phyloP scores from a whole-genome alignment of 2,888 invertebrate species.

The Drosophila helvetica region DNA sequence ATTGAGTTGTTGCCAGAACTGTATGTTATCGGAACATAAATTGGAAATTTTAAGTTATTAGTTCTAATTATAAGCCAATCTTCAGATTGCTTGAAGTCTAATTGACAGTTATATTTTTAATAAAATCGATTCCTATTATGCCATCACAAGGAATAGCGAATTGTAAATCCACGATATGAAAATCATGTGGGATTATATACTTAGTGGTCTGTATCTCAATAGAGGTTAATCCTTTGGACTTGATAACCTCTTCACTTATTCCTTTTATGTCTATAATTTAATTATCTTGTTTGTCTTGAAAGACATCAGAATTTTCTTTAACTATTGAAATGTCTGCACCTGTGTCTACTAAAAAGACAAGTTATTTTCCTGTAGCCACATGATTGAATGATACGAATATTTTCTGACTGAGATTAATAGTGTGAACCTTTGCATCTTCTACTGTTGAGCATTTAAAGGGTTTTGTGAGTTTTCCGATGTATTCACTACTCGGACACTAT shows the following conservation, averaged over 20 bases:
- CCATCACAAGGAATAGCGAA: too few relatives aligned
- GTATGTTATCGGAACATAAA: too few relatives aligned
- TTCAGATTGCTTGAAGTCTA: neutral
- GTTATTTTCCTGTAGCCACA: constrained; percentile 1
- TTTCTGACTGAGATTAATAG: constrained; percentile 11
- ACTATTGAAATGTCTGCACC: too few relatives aligned
- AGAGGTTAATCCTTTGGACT: neutral
- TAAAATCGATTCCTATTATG: neutral
- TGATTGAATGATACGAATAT: constrained; percentile 7
- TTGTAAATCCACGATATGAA: neutral
- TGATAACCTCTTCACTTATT: constrained; percentile 3
- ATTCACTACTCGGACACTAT: neutral
- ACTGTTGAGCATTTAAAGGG: constrained; percentile 3
- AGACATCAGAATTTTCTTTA: neutral
- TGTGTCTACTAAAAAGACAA: constrained; percentile 3
- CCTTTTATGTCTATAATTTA: constrained; percentile 2
- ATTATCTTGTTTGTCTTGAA: constrained; percentile 2
- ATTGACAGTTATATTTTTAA: constrained; percentile 4
- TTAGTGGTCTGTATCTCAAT: constrained; percentile 5
- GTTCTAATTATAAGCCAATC: constrained; percentile 7
- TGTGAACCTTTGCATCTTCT: neutral
- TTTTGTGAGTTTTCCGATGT: neutral
- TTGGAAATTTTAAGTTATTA: constrained; percentile 7
- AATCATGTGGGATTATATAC: constrained; percentile 1
- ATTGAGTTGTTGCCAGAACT: too few relatives aligned